Percentiles rank a stretch among this genome's conserved stretches.
phyloP scores from a whole-genome alignment of 2,113 vertebrate genomes.

The Phrynosoma platyrhinos region DNA sequence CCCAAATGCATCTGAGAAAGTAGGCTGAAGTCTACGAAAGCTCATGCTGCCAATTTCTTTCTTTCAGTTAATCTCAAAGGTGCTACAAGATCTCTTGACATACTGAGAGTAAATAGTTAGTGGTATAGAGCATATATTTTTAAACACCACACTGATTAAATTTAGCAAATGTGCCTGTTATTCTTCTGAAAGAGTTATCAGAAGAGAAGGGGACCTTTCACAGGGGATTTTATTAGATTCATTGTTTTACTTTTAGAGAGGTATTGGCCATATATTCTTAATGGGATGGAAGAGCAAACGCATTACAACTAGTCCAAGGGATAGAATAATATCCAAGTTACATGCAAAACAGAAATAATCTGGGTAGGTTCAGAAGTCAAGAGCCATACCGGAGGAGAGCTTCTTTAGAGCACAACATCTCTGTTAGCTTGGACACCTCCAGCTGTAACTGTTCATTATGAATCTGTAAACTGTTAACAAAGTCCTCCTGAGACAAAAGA shows the following conservation, averaged over 20 bases:
- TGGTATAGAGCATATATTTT: neutral
- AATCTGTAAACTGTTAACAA: constrained; percentile 73
- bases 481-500: constrained; percentile 81
- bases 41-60: too few relatives aligned
- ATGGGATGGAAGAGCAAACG: neutral
- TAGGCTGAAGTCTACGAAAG: too few relatives aligned
- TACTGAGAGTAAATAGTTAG: neutral
- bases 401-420: constrained; percentile 79
- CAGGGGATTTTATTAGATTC: neutral
- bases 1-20: too few relatives aligned
- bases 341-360: neutral
- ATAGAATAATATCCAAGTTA: neutral
- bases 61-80: too few relatives aligned
- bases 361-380: neutral
- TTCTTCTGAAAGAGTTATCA: neutral
- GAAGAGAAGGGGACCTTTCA: neutral
- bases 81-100: too few relatives aligned
- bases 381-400: constrained; percentile 79
- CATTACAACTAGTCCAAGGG: neutral
- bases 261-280: neutral
- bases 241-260: neutral
- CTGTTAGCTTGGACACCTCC: constrained; percentile 76
- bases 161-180: neutral
- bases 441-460: constrained; percentile 80
- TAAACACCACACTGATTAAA: neutral